These are phyloP conservation scores for Hormaphis cornu DNA, from an alignment of 1,140 invertebrate species.

Conservation along the genomic window DNA sequence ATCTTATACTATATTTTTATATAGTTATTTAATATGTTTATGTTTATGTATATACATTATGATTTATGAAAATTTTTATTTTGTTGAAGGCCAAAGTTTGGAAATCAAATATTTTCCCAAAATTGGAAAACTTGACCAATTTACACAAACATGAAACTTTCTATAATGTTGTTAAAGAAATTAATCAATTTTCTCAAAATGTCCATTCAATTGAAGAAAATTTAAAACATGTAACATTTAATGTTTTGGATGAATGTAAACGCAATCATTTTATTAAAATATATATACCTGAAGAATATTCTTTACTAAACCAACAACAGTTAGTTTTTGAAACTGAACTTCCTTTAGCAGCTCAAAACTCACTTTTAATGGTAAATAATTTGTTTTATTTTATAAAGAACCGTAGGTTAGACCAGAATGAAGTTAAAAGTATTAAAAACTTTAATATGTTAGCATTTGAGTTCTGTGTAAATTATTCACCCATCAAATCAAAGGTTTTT, in stretches of 20 bases:
- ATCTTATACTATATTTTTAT: too few species aligned
- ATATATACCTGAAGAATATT: conserved; percentile 8
- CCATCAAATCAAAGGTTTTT: background rate
- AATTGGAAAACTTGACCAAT: background rate
- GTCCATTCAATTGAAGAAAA: background rate
- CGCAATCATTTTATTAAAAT: conserved; percentile 3
- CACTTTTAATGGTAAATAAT: conserved; percentile 1
- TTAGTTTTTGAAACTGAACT: background rate
- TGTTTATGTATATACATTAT: too few species aligned
- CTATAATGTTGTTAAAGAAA: background rate
- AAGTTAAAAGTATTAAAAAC: background rate
- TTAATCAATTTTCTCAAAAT: background rate
- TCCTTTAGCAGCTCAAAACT: background rate
- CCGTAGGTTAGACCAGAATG: background rate
- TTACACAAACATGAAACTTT: background rate
- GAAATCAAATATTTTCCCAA: background rate
- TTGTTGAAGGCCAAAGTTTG: background rate
- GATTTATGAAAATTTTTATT: background rate
- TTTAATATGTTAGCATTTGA: too few species aligned
- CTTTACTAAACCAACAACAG: background rate
- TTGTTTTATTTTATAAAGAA: background rate
- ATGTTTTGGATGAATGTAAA: background rate
- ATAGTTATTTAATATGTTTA: too few species aligned
- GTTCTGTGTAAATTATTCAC: too few species aligned
- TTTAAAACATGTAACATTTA: background rate